Base-by-base conservation (phyloP, 2,888 invertebrate species). In the Oscheius sp. region DNA sequence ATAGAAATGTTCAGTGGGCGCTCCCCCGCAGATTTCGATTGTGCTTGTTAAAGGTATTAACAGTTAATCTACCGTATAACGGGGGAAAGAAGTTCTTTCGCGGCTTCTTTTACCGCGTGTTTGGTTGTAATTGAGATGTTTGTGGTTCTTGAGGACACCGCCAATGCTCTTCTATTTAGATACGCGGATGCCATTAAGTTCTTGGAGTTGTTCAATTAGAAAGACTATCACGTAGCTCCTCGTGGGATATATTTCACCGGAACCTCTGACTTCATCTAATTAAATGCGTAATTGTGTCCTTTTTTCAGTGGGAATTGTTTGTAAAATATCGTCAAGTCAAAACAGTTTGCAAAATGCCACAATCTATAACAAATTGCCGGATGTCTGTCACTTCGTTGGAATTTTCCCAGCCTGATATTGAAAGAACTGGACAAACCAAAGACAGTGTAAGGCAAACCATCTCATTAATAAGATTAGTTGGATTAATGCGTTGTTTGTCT, bases 111-210 rank as follows among this genome's bases (percentile, higher is more conserved):
- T 45, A 61, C 42, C 61, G 17, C 42, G 10, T 61, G 61, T 61
- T 61, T 61, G 61, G 39, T 29, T 61, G 61, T 61, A 61, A 61
- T 61, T 61, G 61, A 61, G 61, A 61, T 61, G 61, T 61, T 61
- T 61, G 61, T 61, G 25, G 29, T 45, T 45, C 61, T 45, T 45
- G 61, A 61, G 61, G 45, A 31, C 31, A 45, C 61, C 61, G 61
- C 61, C 45, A 61, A 29, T 45, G 61, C 27, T 25, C n/a, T 31
- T 55, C 55, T 55, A 25, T 55, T 55, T 55, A 55, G 31, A 55
- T 55, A 34, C 37, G 55, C 37, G n/a, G 34, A 33, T 37, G 55
- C 20, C 55, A 55, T 34, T 55, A 55, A 55, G 55, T 55, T 20
- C 55, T 27, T 29, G 42, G 52, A 52, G 52, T 52, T 52, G 52